phyloP scores from a whole-genome alignment of 2,888 invertebrate genomes.

The Agrotis exclamationis region DNA sequence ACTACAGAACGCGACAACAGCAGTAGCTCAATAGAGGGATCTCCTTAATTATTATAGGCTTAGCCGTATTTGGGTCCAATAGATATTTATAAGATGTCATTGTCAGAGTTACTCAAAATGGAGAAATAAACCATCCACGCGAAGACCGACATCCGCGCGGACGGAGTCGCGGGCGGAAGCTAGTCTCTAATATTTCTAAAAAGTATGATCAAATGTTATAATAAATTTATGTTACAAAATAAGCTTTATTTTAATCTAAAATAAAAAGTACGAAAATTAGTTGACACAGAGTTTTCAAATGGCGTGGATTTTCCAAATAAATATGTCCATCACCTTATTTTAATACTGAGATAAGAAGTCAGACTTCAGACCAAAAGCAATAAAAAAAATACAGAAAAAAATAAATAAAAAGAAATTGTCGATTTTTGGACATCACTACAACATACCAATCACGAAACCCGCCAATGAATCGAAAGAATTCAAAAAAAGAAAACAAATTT shows the following conservation, averaged over 20 bases:
- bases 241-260: no score
- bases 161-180: no score
- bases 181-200: constrained; percentile 1
- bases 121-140: no score
- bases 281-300: neutral
- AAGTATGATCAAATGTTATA: neutral
- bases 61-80: no score
- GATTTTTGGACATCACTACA: constrained; percentile 30
- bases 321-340: neutral
- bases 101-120: no score
- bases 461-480: constrained; percentile 4
- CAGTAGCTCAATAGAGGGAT: no score
- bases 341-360: neutral
- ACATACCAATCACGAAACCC: constrained; percentile 10
- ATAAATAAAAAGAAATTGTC: constrained; percentile 14
- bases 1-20: no score
- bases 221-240: neutral
- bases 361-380: neutral
- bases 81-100: no score
- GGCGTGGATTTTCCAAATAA: neutral
- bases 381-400: neutral
- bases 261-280: no score
- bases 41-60: no score
- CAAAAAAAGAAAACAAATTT: constrained; percentile 21
- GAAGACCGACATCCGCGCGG: no score